These are phyloP conservation scores for Geophilus truncorum DNA, from an alignment of 2,888 invertebrate genomes.

Conservation along the genomic window DNA sequence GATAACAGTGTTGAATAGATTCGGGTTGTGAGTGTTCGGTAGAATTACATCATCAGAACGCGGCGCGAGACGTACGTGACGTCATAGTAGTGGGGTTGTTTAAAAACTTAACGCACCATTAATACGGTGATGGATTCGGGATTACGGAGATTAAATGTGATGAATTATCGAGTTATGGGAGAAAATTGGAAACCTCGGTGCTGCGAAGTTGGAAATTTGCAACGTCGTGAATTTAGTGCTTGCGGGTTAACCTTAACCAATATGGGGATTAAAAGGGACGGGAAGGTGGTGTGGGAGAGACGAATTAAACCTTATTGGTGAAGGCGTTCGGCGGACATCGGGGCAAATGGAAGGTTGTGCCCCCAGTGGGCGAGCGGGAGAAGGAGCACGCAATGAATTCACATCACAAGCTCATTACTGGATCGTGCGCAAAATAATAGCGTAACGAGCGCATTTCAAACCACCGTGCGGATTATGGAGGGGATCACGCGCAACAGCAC, in stretches of 20 bases:
- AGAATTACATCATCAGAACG: not conserved
- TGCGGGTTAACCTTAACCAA: not conserved
- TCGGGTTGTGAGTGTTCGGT: not conserved
- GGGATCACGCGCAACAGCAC: not conserved
- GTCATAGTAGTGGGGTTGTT: not conserved
- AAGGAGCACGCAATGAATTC: slow-evolving; percentile 3
- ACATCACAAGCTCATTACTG: slow-evolving; percentile 5
- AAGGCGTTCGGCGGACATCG: not conserved
- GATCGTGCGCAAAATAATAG: slow-evolving; percentile 16
- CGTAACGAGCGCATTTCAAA: not conserved
- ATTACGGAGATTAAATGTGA: not conserved
- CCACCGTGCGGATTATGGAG: not conserved
- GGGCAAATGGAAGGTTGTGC: slow-evolving; percentile 6
- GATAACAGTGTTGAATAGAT: not conserved
- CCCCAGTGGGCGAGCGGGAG: not conserved
- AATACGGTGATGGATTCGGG: not conserved
- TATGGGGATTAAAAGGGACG: not conserved
- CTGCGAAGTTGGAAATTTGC: not conserved
- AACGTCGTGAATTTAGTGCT: not conserved
- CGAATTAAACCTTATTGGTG: not conserved
- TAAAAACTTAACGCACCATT: not conserved
- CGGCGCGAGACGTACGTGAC: not conserved
- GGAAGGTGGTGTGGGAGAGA: not conserved
- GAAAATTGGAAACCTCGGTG: not conserved
- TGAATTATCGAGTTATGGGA: not conserved